A percentile compares a stretch with the other conserved stretches of the same genome.
phyloP scores from a whole-genome alignment of 2,888 invertebrate genomes.

The Ceraclea dissimilis region DNA sequence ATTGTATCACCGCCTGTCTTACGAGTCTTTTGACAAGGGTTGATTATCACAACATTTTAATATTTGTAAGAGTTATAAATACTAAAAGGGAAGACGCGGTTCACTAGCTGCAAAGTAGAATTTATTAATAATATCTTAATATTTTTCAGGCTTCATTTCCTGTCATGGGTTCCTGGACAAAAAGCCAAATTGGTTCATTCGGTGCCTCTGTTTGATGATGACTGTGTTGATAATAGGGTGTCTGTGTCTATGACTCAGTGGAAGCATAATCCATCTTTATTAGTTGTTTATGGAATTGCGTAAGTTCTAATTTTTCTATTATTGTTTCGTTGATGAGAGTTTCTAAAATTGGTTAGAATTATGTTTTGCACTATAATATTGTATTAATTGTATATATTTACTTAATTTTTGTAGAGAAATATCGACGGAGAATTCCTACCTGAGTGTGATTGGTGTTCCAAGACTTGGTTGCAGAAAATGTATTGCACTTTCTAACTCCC shows the following conservation, averaged over 20 bases:
- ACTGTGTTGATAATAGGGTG: slow-evolving; percentile 52
- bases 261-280: slow-evolving; percentile 51
- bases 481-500: slow-evolving; percentile 44
- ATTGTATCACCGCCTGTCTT: no score
- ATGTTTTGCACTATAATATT: no score
- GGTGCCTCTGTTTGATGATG: slow-evolving; percentile 54
- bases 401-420: slow-evolving; percentile 35
- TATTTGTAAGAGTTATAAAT: no score
- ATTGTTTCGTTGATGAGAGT: no score
- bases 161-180: slow-evolving; percentile 44
- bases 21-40: no score
- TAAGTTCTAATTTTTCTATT: slow-evolving; percentile 31
- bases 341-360: no score
- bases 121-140: background rate
- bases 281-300: slow-evolving; percentile 55
- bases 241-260: slow-evolving; percentile 57
- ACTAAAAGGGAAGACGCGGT: no score
- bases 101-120: no score
- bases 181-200: slow-evolving; percentile 43
- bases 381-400: background rate
- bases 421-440: slow-evolving; percentile 45
- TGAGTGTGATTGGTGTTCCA: slow-evolving; percentile 52
- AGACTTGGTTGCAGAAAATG: slow-evolving; percentile 56
- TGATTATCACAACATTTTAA: no score
- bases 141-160: slow-evolving; percentile 39